Evolutionary conservation across 2,888 invertebrate genomes (phyloP), one percentile per base, ranked within the genome.

Genomic region (Acanthosepion pharaonis): DNA sequence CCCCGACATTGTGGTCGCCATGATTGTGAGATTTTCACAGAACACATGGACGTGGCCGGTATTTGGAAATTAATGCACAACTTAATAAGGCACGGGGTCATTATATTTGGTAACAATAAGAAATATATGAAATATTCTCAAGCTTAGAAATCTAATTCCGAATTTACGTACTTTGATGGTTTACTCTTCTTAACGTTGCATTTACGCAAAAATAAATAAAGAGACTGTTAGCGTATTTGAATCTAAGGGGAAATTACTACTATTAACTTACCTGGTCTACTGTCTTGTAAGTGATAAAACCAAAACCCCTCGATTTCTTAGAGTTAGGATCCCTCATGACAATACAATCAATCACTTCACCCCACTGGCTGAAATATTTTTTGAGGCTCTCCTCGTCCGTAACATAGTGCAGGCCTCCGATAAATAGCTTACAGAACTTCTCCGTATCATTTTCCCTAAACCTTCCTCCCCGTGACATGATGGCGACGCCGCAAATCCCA

Each of bases 321-420:
- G 95, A 94, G 48, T 94, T 94, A 9, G 95, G 95, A 78, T 96
- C 96, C 64, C 95, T 95, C 96, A 96, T 96, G 25, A 96, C 96
- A 78, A 96, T 95, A 93, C 95, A 95, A 93, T 96, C 96, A 20
- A 96, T 95, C 91, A 96, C 99, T 97, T 99, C 99, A 33, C 99
- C 99, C 99, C 99, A 99, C 98, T 99, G 98, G 97, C 99, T 99
- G 97, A 99, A 99, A 97, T 99, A 99, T 95, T 98, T 98, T 97
- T 99, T 99, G 78, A 99, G 97, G 20, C 99, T 99, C 92, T 99
- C 98, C 97, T 99, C 99, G 33, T 99, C 98, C 18, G 99, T 99
- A 95, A 99, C 98, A 97, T 99, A 99, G 97, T 99, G 99, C 94
- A 99, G 97, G 25, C 99, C 99, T 28, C 99, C 99, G 97, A 99